phyloP scores from a whole-genome alignment of 2,113 vertebrate genomes.

The Corapipo altera region DNA sequence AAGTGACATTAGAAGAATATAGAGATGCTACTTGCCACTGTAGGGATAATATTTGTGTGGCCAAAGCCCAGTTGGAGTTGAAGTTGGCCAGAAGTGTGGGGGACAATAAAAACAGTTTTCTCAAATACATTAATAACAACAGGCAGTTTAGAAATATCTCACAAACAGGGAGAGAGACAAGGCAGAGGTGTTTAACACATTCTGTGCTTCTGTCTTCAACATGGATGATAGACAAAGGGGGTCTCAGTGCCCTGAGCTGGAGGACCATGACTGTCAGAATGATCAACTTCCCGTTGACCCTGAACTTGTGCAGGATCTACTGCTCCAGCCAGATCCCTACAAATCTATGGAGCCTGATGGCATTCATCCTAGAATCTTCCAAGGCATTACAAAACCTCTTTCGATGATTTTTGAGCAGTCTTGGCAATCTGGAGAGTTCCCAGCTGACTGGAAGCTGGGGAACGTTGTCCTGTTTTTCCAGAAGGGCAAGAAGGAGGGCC shows the following conservation, averaged over 20 bases:
- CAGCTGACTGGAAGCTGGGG: too few relatives aligned
- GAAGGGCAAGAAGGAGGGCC: too few relatives aligned
- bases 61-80: too few relatives aligned
- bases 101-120: too few relatives aligned
- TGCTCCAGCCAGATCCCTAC: neutral
- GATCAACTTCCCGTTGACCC: neutral
- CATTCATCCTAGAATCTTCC: neutral
- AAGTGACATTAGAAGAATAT: too few relatives aligned
- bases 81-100: too few relatives aligned
- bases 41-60: too few relatives aligned
- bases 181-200: neutral
- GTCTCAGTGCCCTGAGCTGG: neutral
- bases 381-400: too few relatives aligned
- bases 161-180: neutral
- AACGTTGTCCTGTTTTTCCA: too few relatives aligned
- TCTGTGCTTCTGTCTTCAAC: neutral
- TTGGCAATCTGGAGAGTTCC: too few relatives aligned
- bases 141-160: neutral
- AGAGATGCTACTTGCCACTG: too few relatives aligned
- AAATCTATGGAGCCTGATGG: neutral
- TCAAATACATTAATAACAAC: neutral
- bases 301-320: too few relatives aligned
- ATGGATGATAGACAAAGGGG: neutral
- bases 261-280: neutral
- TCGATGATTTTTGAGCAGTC: neutral